phyloP scores from a whole-genome alignment of 2,113 vertebrate species.

The Zapornia atra region DNA sequence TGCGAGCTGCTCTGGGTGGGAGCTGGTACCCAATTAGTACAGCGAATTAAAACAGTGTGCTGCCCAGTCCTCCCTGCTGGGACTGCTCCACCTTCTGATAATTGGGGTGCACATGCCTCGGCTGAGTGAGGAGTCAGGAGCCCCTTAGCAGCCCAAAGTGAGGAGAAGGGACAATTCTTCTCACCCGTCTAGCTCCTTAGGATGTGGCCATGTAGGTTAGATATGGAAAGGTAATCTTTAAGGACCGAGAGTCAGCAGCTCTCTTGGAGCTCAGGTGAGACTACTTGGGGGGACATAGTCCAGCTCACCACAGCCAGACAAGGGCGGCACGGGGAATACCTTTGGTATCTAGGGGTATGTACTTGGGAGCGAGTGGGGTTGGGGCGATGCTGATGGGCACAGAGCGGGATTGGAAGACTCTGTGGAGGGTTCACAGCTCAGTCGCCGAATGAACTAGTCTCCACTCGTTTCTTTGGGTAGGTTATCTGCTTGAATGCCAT shows the following conservation, averaged over 20 bases:
- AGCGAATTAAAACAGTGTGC: neutral
- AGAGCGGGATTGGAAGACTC: neutral
- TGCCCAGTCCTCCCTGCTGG: neutral
- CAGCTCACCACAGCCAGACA: neutral
- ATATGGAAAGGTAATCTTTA: neutral
- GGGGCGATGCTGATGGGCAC: neutral
- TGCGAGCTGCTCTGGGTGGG: neutral
- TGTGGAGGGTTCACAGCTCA: neutral
- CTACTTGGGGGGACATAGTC: neutral
- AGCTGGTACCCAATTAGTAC: neutral
- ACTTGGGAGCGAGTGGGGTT: neutral
- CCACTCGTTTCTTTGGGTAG: slow-evolving; percentile 15
- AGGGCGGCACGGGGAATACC: neutral
- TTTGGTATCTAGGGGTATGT: neutral
- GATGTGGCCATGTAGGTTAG: neutral
- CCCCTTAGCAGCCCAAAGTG: neutral
- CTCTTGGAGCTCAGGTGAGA: neutral
- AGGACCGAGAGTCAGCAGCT: neutral
- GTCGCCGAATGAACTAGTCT: neutral
- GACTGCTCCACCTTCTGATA: neutral
- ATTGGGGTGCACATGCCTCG: neutral
- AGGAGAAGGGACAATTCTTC: neutral
- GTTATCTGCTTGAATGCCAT: slow-evolving; percentile 75
- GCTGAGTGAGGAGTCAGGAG: neutral
- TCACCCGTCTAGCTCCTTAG: neutral